phyloP scores from a whole-genome alignment of 2,888 invertebrate genomes.

The Stramonita haemastoma region DNA sequence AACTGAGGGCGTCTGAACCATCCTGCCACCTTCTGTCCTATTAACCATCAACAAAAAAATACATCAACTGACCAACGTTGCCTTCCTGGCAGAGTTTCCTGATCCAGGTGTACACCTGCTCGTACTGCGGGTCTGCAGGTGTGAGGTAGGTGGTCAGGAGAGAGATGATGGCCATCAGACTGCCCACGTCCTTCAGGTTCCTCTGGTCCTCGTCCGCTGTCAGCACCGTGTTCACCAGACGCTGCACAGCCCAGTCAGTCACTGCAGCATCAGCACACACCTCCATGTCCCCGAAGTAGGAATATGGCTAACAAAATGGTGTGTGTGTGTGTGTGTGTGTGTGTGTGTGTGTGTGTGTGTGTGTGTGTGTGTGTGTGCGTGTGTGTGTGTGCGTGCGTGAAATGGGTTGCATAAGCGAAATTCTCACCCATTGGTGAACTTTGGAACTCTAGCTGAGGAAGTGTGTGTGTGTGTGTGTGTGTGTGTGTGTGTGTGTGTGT shows the following conservation, averaged over 20 bases:
- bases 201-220: conserved; percentile 63
- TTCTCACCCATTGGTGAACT: too few species aligned
- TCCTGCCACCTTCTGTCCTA: too few species aligned
- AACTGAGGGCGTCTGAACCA: too few species aligned
- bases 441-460: not conserved
- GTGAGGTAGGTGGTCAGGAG: conserved; percentile 61
- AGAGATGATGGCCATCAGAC: conserved; percentile 64
- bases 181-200: conserved; percentile 65
- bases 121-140: conserved; percentile 53
- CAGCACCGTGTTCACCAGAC: conserved; percentile 68
- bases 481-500: too few species aligned
- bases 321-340: not conserved
- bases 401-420: too few species aligned
- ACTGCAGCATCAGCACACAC: too few species aligned
- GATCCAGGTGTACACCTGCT: conserved; percentile 69
- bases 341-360: too few species aligned
- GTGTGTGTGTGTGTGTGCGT: too few species aligned
- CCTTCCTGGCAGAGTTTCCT: conserved; percentile 70
- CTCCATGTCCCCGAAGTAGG: not conserved
- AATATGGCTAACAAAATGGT: not conserved
- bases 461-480: not conserved
- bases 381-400: not conserved
- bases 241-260: too few species aligned
- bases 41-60: too few species aligned
- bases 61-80: conserved; percentile 58